Conservation (phyloP, 2,797 vertebrate species). For the Urosaurus nigricauda region DNA sequence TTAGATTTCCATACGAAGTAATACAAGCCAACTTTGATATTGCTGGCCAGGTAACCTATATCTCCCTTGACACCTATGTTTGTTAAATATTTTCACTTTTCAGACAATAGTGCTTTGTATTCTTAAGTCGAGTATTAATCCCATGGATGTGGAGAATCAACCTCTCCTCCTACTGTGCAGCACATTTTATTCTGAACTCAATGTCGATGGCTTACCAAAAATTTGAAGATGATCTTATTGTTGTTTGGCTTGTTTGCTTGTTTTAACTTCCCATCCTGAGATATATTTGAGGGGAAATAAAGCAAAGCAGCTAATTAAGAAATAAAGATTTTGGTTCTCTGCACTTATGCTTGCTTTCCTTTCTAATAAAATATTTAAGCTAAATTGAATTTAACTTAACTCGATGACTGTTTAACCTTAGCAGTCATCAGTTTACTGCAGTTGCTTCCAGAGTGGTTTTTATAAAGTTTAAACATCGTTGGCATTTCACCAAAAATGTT, state of each 20-base stretch:
- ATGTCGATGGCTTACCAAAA: slow-evolving; percentile 66
- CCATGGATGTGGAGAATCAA: slow-evolving; percentile 52
- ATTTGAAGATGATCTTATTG: slow-evolving; percentile 62
- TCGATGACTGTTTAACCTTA: slow-evolving; percentile 75
- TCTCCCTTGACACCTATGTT: slow-evolving; percentile 45
- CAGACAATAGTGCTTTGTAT: slow-evolving; percentile 37
- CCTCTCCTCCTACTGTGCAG: slow-evolving; percentile 58
- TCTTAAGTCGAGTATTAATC: slow-evolving; percentile 50
- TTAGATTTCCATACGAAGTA: slow-evolving; percentile 35
- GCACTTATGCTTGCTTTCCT: slow-evolving; percentile 70
- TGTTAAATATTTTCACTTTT: slow-evolving; percentile 44
- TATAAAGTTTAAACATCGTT: slow-evolving; percentile 73
- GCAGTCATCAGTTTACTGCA: slow-evolving; percentile 73
- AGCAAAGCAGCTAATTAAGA: slow-evolving; percentile 71
- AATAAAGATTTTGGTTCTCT: slow-evolving; percentile 71
- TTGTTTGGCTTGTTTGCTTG: too few relatives aligned
- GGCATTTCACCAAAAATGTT: slow-evolving; percentile 73
- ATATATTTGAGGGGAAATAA: slow-evolving; percentile 65
- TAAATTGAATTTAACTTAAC: slow-evolving; percentile 78
- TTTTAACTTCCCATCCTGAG: slow-evolving; percentile 45
- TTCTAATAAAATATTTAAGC: slow-evolving; percentile 78
- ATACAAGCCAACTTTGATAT: slow-evolving; percentile 48
- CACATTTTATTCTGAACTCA: slow-evolving; percentile 53
- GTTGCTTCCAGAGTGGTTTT: slow-evolving; percentile 75
- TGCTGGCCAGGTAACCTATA: slow-evolving; percentile 55